Evolutionary conservation across 1,140 invertebrate species (phyloP).

Genomic region (Lepidurus apus): DNA sequence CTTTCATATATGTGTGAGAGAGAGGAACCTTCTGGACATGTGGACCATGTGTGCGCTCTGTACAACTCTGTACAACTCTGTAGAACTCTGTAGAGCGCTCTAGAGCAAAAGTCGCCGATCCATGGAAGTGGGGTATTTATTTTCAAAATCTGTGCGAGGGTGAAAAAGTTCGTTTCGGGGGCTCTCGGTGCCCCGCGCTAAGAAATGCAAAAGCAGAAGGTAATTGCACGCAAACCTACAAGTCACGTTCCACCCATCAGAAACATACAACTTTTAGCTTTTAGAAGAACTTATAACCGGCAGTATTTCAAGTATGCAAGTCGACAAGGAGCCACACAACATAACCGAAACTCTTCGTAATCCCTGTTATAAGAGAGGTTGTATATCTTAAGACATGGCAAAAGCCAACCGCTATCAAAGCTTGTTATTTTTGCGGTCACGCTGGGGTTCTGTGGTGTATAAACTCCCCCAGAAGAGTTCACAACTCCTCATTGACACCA

Average conservation of each 20-base stretch:
- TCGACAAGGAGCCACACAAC: slow-evolving; percentile 11
- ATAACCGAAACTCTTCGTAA: neutral
- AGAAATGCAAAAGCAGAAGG: neutral
- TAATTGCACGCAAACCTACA: slow-evolving; percentile 9
- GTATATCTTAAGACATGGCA: slow-evolving; percentile 4
- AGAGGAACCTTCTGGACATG: too few species aligned
- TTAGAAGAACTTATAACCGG: too few species aligned
- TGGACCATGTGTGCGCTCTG: too few species aligned
- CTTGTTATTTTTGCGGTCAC: slow-evolving; percentile 9
- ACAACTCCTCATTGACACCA: neutral
- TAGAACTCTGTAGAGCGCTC: too few species aligned
- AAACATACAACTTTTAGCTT: neutral
- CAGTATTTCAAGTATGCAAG: neutral
- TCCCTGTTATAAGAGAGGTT: neutral
- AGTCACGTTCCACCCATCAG: slow-evolving; percentile 5
- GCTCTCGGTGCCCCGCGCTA: neutral
- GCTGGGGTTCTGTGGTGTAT: neutral
- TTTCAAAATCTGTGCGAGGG: neutral
- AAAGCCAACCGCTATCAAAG: neutral
- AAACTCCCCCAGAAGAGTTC: neutral
- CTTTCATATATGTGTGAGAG: neutral
- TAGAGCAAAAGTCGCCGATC: too few species aligned
- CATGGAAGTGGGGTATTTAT: neutral
- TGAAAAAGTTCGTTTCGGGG: neutral
- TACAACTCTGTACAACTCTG: too few species aligned